Evolutionary conservation across 1,140 invertebrate genomes (phyloP), one percentile per base, ranked within the genome.

Genomic region (Hyles vespertilio): DNA sequence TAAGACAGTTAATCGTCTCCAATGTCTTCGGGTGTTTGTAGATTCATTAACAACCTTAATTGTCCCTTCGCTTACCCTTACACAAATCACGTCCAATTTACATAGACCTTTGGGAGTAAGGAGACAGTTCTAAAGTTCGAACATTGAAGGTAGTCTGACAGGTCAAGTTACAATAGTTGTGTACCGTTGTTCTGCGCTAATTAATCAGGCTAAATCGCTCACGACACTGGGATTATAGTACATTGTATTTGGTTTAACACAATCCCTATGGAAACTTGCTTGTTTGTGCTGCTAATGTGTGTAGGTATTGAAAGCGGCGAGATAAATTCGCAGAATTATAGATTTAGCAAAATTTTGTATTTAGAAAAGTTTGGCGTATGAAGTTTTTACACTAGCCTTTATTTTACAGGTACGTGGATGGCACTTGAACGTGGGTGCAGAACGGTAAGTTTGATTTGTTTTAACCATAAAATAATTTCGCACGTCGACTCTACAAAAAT

Each of bases 191-290:
- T 68, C 56, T 59, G 60, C 56, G 71, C 59, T 70, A 75, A 82
- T 82, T 82, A 82, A 82, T 82, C 77, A 82, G 68, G 43, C 67
- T 61, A 67, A 68, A 68, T 67, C 69, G 66, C 66, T 61, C 50
- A 63, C 44, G 51, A 74, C 76, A 74, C 57, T 61, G 48, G 72
- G 75, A 79, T 78, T 78, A 79, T 69, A 67, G 58, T 63, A 69
- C 67, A 72, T 78, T 74, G 77, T 82, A 67, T 72, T 59, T 65
- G 70, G 63, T 79, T 76, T 70, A 72, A 73, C 69, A 63, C 60
- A 67, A 70, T 71, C 65, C 48, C 56, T 60, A 58, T 63, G 52
- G 11, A 22, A 54, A 3, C 10, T 22, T 48, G 9, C 22, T n/a
- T 22, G n/a, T 48, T 48, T n/a, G 36, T 40, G 8, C 36, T 40